phyloP scores from a whole-genome alignment of 2,113 vertebrate genomes.

The Canis aureus region DNA sequence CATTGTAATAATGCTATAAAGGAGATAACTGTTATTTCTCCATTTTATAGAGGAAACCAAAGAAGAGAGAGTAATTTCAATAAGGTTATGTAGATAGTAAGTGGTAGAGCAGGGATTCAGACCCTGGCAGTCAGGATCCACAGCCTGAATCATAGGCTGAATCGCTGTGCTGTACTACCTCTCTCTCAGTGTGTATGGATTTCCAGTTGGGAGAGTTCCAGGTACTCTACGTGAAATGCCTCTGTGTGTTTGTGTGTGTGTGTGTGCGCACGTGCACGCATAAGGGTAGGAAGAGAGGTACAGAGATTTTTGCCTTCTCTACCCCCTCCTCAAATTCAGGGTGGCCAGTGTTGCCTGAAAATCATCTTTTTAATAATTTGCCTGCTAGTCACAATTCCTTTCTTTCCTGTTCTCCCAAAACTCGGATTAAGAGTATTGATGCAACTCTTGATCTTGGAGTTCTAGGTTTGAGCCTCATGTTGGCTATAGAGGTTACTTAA shows the following conservation, averaged over 20 bases:
- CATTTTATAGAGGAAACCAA: background rate
- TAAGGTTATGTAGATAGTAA: background rate
- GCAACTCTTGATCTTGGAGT: background rate
- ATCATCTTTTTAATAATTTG: background rate
- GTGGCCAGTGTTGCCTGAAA: background rate
- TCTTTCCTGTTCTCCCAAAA: background rate
- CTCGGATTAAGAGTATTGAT: background rate
- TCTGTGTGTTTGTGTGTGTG: background rate
- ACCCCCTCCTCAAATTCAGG: background rate
- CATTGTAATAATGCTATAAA: background rate
- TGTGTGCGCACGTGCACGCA: background rate
- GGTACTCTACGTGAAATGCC: background rate
- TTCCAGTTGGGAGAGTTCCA: background rate
- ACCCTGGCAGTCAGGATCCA: background rate
- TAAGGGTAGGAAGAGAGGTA: background rate
- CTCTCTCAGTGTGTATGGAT: background rate
- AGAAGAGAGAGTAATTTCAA: background rate
- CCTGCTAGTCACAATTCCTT: slow-evolving; percentile 6
- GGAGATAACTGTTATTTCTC: background rate
- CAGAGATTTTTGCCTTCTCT: background rate
- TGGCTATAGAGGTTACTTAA: background rate
- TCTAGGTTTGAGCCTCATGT: background rate
- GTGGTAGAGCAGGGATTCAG: background rate
- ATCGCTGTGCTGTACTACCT: background rate
- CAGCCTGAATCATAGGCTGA: background rate